Base-by-base conservation (phyloP, 30 jellyfish, hydroid and myxozoan species). In the Mastigias papua region DNA sequence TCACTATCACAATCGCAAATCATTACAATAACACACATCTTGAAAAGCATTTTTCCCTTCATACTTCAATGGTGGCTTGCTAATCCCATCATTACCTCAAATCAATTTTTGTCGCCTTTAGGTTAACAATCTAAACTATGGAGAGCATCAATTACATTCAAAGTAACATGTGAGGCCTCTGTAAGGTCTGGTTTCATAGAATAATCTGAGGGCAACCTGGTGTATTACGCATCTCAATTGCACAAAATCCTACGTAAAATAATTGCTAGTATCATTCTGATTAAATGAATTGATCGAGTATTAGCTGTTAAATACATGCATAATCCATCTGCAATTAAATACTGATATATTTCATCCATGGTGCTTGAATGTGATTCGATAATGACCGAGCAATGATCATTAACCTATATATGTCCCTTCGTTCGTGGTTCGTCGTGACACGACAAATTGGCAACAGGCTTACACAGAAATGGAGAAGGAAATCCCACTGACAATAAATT, bases 301-400 rank as follows among this genome's bases (percentile, higher is more conserved):
- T 58, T 58, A 58, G 21, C 21, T 8, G 70, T n/a, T 58, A 8
- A 58, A 58, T 58, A 58, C 70, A 8, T n/a, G 70, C 29, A n/a
- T 58, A 58, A 58, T 58, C 70, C 70, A 3, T 11, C 4, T 58
- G 70, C 29, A n/a, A 58, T 20, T 7, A 58, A 58, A 20, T 4
- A 23, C 26, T 58, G 29, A 58, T 58, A 58, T 58, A 58, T 58
- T 58, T 58, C 70, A 58, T n/a, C 70, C 70, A 28, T 58, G 29
- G 70, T n/a, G 29, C 21, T 58, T 58, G 70, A 58, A 58, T 16
- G 16, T 6, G 13, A 46, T 46, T 46, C 16, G 60, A 46, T 46
- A 46, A 58, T 20, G 26, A 58, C 70, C 70, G 21, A n/a, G 21
- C 26, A 58, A 58, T 58, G 26, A 58, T 58, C 70, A 20, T 4